Evolutionary conservation across 2,113 vertebrate species (phyloP).

Genomic region (Catharus fuscescens): DNA sequence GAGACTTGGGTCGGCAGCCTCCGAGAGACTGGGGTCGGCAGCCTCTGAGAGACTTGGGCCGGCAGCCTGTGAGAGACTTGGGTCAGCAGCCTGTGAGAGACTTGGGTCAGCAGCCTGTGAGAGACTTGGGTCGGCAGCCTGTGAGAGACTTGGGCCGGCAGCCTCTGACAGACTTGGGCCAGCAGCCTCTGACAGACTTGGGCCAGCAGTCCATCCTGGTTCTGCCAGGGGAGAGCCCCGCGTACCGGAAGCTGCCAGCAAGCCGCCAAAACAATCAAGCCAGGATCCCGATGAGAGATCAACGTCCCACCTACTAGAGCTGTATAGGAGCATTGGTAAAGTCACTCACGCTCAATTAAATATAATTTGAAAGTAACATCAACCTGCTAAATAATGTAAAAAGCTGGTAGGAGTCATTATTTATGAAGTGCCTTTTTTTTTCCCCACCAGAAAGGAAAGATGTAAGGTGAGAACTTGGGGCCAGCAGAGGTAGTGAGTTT

Average conservation of each 20-base stretch:
- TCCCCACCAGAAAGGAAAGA: background rate
- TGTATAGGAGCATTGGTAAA: background rate
- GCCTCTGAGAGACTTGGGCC: conserved; percentile 34
- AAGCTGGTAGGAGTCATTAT: background rate
- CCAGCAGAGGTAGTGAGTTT: background rate
- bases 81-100: conserved; percentile 68
- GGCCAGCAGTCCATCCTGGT: conserved; percentile 65
- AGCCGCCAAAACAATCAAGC: conserved; percentile 36
- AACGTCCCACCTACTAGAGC: conserved; percentile 36
- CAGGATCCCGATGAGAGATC: conserved; percentile 9
- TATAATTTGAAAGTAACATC: background rate
- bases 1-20: too few relatives aligned
- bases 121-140: conserved; percentile 67
- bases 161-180: conserved; percentile 62
- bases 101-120: conserved; percentile 71
- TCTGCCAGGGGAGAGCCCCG: conserved; percentile 58
- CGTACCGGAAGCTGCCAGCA: conserved; percentile 59
- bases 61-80: conserved; percentile 48
- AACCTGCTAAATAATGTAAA: background rate
- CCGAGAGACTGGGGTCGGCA: conserved; percentile 48
- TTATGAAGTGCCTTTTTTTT: background rate
- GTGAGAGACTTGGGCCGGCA: conserved; percentile 72
- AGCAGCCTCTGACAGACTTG: conserved; percentile 38
- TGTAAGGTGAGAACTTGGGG: background rate
- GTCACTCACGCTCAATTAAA: background rate